A percentile compares a stretch with the other conserved stretches of the same genome.
Conservation (phyloP, 2,888 invertebrate genomes). For the Tholera decimalis region DNA sequence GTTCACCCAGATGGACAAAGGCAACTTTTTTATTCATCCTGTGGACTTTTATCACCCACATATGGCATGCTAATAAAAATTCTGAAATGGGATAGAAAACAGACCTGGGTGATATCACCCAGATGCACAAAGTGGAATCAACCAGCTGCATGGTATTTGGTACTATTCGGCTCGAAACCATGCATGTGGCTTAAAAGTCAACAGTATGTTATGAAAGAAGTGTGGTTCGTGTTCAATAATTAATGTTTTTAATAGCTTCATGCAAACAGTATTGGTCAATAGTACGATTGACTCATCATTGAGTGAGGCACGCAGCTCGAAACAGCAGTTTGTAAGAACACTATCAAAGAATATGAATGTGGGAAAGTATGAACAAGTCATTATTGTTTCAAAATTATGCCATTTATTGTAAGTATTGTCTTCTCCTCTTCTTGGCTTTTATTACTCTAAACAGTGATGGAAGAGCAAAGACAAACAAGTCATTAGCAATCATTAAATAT, state of each 20-base stretch:
- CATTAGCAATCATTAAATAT: slow-evolving; percentile 6
- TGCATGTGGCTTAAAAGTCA: slow-evolving; percentile 6
- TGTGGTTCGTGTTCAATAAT: slow-evolving; percentile 19
- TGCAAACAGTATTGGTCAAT: slow-evolving; percentile 42
- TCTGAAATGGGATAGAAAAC: too few species aligned
- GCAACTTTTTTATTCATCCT: too few species aligned
- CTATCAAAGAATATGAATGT: neutral
- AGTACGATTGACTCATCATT: slow-evolving; percentile 31
- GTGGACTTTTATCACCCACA: too few species aligned
- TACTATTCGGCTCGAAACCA: slow-evolving; percentile 15
- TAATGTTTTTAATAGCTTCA: slow-evolving; percentile 43
- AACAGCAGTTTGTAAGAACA: slow-evolving; percentile 1
- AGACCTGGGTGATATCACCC: too few species aligned
- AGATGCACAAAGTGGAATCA: too few species aligned
- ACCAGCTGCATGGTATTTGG: too few species aligned
- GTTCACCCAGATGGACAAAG: too few species aligned
- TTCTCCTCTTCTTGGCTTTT: neutral
- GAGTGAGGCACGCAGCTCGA: neutral
- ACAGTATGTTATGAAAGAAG: slow-evolving; percentile 31
- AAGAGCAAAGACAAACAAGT: slow-evolving; percentile 11
- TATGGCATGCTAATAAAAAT: too few species aligned
- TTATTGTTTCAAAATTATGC: neutral
- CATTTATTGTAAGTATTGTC: slow-evolving; percentile 11
- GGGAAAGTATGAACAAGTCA: neutral
- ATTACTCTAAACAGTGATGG: neutral